Evolutionary conservation across 2,113 vertebrate species (phyloP), one percentile per base, ranked within the genome.

Genomic region (Peucedramus taeniatus): DNA sequence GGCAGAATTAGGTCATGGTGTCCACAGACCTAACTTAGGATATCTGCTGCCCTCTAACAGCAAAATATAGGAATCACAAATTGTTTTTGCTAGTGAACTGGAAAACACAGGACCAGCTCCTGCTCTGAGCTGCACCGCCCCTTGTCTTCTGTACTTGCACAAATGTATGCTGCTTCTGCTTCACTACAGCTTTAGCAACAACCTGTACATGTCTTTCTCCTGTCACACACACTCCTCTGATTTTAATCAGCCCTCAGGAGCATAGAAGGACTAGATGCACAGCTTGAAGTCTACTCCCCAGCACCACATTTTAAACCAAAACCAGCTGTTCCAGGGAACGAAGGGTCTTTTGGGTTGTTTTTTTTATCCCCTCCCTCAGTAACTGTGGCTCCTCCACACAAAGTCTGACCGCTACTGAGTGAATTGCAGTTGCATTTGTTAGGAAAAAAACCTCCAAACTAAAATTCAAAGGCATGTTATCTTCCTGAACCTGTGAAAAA

Each of bases 11-110:
- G 76, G 71, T 71, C 76, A 49, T 3, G 7, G 24, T 6, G 71
- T 47, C 87, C 1, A 0, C 54, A 61, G 69, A 53, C 28, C 23
- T 71, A 59, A 72, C 11, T 63, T 26, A 77, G 79, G 79, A 1
- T 86, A 83, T 92, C 56, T 96, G 82, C 95, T 96, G 96, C 95
- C 96, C 96, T 91, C 94, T 97, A 96, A 94, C 95, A 90, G 60
- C 79, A 59, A 44, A 37, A 49, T 16, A 4, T 3, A 4, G 49
- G 60, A 90, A 95, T 40, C 68, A 64, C 93, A 81, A 51, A 22
- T 0, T 45, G n/a, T 0, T 51, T 89, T 85, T 6, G 39, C 10
- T 4, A 8, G 19, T 9, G 20, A 71, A 39, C 17, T 21, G 30
- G 51, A 57, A 77, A 74, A 56, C 30, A 21, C 39, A 33, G 35